phyloP scores from a whole-genome alignment of 2,888 invertebrate genomes.

The Erebia ligea region DNA sequence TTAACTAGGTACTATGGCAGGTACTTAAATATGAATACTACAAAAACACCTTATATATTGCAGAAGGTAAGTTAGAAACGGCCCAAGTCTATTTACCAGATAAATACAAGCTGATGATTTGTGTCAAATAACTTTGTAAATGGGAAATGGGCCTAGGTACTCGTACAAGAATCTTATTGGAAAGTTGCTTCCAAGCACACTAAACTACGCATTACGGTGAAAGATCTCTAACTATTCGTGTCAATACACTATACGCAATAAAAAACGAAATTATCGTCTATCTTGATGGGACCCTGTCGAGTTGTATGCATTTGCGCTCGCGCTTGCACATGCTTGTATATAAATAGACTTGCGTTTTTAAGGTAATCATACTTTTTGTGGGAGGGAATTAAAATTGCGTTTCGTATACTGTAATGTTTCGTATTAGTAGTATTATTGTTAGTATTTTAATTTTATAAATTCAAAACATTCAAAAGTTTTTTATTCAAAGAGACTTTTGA shows the following conservation, averaged over 20 bases:
- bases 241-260: constrained; percentile 17
- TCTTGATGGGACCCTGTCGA: constrained; percentile 15
- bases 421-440: too few species aligned
- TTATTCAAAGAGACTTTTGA: too few species aligned
- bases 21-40: not conserved
- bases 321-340: constrained; percentile 12
- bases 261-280: constrained; percentile 15
- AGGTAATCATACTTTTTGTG: constrained; percentile 10
- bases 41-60: not conserved
- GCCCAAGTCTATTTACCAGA: not conserved
- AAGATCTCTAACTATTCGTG: constrained; percentile 6
- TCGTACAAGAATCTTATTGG: not conserved
- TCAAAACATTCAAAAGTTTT: too few species aligned
- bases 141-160: not conserved
- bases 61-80: not conserved
- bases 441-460: too few species aligned
- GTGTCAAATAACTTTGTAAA: not conserved
- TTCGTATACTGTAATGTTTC: too few species aligned
- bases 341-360: constrained; percentile 20
- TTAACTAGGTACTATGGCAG: too few species aligned
- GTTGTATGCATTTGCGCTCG: constrained; percentile 10
- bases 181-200: constrained; percentile 7
- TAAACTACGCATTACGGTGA: constrained; percentile 1
- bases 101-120: not conserved
- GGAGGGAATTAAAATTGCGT: not conserved